A percentile compares a stretch with the other conserved stretches of the same genome.
These are phyloP conservation scores for Pseudochaenichthys georgianus DNA, from an alignment of 2,797 vertebrate species.

Conservation along the genomic window DNA sequence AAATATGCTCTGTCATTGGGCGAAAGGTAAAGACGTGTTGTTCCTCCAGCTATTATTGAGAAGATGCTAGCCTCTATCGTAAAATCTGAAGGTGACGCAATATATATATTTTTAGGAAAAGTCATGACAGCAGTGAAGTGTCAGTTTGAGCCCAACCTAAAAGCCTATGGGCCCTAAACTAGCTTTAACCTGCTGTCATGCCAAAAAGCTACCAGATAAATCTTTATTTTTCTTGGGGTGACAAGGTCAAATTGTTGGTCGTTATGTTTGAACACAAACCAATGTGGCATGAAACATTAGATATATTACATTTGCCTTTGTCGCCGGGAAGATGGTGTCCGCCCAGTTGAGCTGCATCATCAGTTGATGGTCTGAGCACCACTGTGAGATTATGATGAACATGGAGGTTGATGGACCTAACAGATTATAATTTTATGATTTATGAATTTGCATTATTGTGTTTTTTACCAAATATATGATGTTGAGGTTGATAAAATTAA, in stretches of 20 bases:
- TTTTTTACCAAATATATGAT: background rate
- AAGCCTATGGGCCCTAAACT: background rate
- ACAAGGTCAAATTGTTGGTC: constrained; percentile 3
- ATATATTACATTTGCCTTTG: constrained; percentile 45
- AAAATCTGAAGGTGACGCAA: constrained; percentile 25
- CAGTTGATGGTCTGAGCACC: constrained; percentile 59
- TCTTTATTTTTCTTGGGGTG: background rate
- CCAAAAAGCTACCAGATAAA: background rate
- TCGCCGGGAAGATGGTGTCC: constrained; percentile 65
- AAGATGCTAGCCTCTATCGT: background rate
- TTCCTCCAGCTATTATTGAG: background rate
- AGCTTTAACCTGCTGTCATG: background rate
- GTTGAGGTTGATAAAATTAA: background rate
- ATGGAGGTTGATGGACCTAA: constrained; percentile 1
- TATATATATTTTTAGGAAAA: background rate
- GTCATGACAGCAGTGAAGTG: background rate
- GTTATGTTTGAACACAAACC: constrained; percentile 9
- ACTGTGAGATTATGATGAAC: constrained; percentile 29
- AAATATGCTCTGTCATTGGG: constrained; percentile 62
- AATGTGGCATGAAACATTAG: background rate
- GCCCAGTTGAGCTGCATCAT: constrained; percentile 67
- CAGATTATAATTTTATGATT: background rate
- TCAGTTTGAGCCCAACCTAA: background rate
- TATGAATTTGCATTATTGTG: background rate
- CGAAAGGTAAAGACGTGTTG: background rate